Percentiles rank a stretch among this genome's conserved stretches.
These are phyloP conservation scores for Podarcis muralis DNA, from an alignment of 2,113 vertebrate species.

Conservation along the genomic window DNA sequence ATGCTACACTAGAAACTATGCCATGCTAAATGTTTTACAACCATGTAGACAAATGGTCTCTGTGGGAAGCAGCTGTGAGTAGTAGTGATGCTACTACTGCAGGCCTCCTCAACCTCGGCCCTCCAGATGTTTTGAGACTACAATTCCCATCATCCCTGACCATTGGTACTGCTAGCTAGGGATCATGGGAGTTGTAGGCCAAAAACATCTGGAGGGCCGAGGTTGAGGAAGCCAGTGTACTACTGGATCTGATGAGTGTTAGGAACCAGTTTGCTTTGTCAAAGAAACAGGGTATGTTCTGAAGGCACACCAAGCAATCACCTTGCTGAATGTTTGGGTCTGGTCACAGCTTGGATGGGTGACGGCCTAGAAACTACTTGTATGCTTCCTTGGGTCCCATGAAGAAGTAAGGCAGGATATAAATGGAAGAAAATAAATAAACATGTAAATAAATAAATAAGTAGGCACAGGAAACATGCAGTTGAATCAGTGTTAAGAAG, in stretches of 20 bases:
- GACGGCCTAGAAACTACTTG: not conserved
- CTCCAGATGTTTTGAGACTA: no score
- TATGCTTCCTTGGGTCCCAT: not conserved
- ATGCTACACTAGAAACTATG: not conserved
- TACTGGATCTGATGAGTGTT: not conserved
- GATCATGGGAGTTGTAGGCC: no score
- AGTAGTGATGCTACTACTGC: not conserved
- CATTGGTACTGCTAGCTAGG: no score
- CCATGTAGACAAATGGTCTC: not conserved
- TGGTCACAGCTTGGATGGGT: not conserved
- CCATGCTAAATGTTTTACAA: not conserved
- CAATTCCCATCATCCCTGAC: no score
- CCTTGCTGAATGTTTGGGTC: not conserved
- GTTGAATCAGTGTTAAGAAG: not conserved
- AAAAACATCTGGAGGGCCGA: no score
- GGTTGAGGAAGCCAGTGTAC: no score
- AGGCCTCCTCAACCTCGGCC: no score
- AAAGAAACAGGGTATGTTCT: not conserved
- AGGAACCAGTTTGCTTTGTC: not conserved
- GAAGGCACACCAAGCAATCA: not conserved
- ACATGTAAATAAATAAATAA: no score
- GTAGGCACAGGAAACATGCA: not conserved
- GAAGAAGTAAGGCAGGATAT: not conserved
- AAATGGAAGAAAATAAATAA: not conserved
- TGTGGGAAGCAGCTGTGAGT: not conserved